These are phyloP conservation scores for Cardiocondyla obscurior DNA, from an alignment of 1,140 invertebrate species.

Conservation along the genomic window DNA sequence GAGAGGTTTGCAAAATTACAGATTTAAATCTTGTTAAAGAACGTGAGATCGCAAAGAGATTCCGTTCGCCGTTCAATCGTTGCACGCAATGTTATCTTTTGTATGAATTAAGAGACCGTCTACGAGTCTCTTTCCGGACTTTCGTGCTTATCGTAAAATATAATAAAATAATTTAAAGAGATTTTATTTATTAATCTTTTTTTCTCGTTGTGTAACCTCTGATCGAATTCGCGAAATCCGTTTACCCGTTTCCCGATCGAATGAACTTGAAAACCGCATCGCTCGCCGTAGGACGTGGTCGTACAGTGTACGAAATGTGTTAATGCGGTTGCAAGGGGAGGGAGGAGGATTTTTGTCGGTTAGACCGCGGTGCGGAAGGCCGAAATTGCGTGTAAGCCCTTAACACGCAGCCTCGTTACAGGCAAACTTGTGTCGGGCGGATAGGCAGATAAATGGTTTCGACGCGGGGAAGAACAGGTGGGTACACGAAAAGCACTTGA, in stretches of 20 bases:
- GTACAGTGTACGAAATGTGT: slow-evolving; percentile 26
- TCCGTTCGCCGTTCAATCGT: not conserved
- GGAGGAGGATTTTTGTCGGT: slow-evolving; percentile 30
- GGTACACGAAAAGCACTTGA: slow-evolving; percentile 43
- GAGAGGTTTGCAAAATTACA: slow-evolving; percentile 41
- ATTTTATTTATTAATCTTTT: too few species aligned
- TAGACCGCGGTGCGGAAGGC: slow-evolving; percentile 6
- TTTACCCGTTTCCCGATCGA: slow-evolving; percentile 1
- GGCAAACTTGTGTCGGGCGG: not conserved
- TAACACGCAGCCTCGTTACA: slow-evolving; percentile 43
- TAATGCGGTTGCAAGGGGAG: slow-evolving; percentile 49
- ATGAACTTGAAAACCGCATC: slow-evolving; percentile 14
- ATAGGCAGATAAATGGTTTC: slow-evolving; percentile 39
- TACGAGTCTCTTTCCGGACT: not conserved
- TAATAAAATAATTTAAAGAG: not conserved
- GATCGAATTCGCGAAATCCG: not conserved
- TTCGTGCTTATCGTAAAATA: not conserved
- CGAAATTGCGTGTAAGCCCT: slow-evolving; percentile 34
- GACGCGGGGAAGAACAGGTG: not conserved
- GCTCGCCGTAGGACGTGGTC: not conserved
- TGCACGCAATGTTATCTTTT: not conserved
- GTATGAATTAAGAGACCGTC: not conserved
- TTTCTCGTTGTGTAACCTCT: not conserved
- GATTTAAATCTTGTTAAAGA: slow-evolving; percentile 1
- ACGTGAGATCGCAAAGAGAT: not conserved